Evolutionary conservation across 2,888 invertebrate species (phyloP), one percentile per base, ranked within the genome.

Genomic region (Mechanitis messenoides): DNA sequence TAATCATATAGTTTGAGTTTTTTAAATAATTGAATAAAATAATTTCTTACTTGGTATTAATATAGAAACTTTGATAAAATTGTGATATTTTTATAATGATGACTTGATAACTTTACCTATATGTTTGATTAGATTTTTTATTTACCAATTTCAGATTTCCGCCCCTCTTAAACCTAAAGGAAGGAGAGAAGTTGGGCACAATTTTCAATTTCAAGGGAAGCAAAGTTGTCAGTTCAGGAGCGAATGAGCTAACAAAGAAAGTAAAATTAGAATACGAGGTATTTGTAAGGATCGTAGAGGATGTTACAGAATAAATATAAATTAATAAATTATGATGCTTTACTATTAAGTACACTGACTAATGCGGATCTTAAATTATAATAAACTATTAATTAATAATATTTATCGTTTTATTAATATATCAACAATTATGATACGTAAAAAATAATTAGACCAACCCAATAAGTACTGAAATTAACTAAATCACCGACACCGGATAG

Each of bases 231-330:
- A 80, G 72, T 64, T 77, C 75, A 2, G 75, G 77, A 0, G 67
- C 73, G 3, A 81, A 85, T 66, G 68, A 80, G 0, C 68, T 80
- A 5, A 83, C 76, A 28, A 84, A 76, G 66, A 86, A 85, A 66
- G 62, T 87, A 45, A 88, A 86, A 69, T 72, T 89, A 61, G 83
- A 89, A 65, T 89, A 88, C 63, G 88, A 87, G 79, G 85, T 89
- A 1, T 81, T 83, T 62, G 84, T 87, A n/a, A 78, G 82, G 69
- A 77, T 89, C 4, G 83, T 87, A 0, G 86, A 87, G 60, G 77
- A 80, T 65, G 74, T 72, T 20, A 64, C 65, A 20, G 55, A 64
- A 57, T 63, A 56, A 66, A 58, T 35, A 28, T 45, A 61, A 53
- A 55, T 59, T 63, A 63, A 47, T 62, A 56, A 54, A 60, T 45